Percentiles rank a stretch among this genome's conserved stretches.
These are phyloP conservation scores for Harpalus rufipes DNA, from an alignment of 2,888 invertebrate species.

Conservation along the genomic window DNA sequence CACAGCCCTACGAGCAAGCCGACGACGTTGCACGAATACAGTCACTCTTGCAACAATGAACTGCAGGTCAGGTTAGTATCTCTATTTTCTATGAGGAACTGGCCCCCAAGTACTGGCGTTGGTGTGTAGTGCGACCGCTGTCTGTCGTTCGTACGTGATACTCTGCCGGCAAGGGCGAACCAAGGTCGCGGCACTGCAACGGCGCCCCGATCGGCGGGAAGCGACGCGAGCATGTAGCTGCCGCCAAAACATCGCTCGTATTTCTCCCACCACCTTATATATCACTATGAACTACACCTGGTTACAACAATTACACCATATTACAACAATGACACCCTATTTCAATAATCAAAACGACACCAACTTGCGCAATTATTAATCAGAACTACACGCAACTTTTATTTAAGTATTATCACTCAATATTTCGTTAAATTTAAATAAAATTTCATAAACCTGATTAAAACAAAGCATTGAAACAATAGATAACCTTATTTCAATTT, in stretches of 20 bases:
- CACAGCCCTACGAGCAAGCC: slow-evolving; percentile 43
- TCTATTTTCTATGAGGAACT: no score
- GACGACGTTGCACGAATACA: slow-evolving; percentile 23
- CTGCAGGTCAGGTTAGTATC: no score
- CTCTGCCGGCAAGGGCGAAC: slow-evolving; percentile 75
- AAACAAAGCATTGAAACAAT: neutral
- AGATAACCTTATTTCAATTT: slow-evolving; percentile 3
- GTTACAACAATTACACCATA: slow-evolving; percentile 17
- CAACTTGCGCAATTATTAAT: no score
- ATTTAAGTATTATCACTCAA: no score
- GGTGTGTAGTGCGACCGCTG: slow-evolving; percentile 54
- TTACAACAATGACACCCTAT: slow-evolving; percentile 10
- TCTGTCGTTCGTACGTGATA: slow-evolving; percentile 69
- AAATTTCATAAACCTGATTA: no score
- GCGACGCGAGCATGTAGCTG: slow-evolving; percentile 44
- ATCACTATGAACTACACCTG: neutral
- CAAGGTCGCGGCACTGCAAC: slow-evolving; percentile 77
- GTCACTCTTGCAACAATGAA: slow-evolving; percentile 34
- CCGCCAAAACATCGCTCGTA: slow-evolving; percentile 19
- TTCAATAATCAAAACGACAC: neutral
- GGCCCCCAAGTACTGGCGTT: slow-evolving; percentile 14
- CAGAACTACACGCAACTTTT: no score
- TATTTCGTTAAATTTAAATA: no score
- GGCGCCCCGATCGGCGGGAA: slow-evolving; percentile 75
- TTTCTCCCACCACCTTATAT: slow-evolving; percentile 20